phyloP scores from a whole-genome alignment of 2,888 invertebrate species.

The Lepidocyrtoides sp. region DNA sequence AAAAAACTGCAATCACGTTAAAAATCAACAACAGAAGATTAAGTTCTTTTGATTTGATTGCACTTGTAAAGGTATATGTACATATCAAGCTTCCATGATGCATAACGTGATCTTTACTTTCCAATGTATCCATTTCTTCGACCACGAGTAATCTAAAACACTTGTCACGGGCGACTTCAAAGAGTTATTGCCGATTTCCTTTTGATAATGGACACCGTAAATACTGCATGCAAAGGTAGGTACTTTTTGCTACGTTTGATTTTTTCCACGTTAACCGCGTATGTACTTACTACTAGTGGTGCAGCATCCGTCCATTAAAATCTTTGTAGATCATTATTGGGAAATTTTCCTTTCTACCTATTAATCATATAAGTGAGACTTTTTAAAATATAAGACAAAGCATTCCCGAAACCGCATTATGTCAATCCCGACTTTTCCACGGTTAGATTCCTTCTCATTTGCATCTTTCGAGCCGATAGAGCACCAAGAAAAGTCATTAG shows the following conservation, averaged over 20 bases:
- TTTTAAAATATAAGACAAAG: constrained; percentile 27
- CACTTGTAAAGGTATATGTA: neutral
- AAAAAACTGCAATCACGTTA: constrained; percentile 34
- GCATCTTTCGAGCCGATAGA: constrained; percentile 7
- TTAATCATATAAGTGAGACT: constrained; percentile 18
- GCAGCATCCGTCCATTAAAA: neutral
- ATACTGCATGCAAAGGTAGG: no score
- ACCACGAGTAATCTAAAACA: no score
- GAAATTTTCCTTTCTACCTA: constrained; percentile 11
- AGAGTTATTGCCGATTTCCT: constrained; percentile 76
- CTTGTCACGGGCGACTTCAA: constrained; percentile 67
- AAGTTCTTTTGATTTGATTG: constrained; percentile 24
- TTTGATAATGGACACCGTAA: constrained; percentile 5
- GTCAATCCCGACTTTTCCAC: neutral
- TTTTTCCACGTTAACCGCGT: neutral
- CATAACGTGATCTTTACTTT: neutral
- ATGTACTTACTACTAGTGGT: neutral
- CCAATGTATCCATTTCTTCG: neutral
- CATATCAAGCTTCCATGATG: no score
- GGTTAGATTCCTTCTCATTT: constrained; percentile 51
- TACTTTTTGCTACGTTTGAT: neutral
- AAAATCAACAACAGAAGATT: constrained; percentile 35
- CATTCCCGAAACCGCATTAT: constrained; percentile 43
- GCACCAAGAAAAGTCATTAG: constrained; percentile 61
- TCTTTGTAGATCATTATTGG: constrained; percentile 27